Base-by-base conservation (phyloP, 2,888 invertebrate genomes). In the Frankliniella intonsa region DNA sequence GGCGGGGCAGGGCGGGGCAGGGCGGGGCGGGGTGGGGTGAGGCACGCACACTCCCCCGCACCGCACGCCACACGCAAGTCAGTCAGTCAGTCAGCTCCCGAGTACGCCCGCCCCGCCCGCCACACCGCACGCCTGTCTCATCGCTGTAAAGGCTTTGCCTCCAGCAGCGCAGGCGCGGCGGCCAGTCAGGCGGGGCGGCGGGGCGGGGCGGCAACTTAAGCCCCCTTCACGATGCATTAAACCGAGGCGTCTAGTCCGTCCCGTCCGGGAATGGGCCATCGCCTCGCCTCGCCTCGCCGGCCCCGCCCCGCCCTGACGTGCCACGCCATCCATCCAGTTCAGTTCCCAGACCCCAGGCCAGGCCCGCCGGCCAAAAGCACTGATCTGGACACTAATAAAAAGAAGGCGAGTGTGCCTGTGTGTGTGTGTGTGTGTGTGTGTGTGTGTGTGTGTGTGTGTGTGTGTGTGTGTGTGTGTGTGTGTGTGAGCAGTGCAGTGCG, bases 401-500 rank as follows among this genome's bases (percentile, higher is more conserved):
- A 19, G 19, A 55, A 55, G 0, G 55, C 14, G 55, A 19, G 14
- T 14, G 55, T 55, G 55, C 55, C 3, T 55, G 55, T 55, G 55
- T 55, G 55, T 55, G 55, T 55, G 55, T 55, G 55, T 55, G 55
- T 55, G 55, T 55, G 55, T 55, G 55, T 55, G 55, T 55, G 55
- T 55, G 55, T 55, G 55, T 55, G 55, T 55, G 55, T 55, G 55
- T 55, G 55, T 55, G 55, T 55, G 55, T 55, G 55, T 55, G 55
- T 55, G 8, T 8, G 55, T 55, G 55, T 55, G 55, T 17, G 55
- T 17, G 55, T 5, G 55, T 55, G 55, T 55, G 55, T 12, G 5
- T 19, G 38, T 38, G 38, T 38, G 38, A 38, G 38, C 38, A 38
- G 38, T 2, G 38, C 38, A 38, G 38, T 38, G 14, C 19, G 55